Base-by-base conservation (phyloP, 2,797 vertebrate species). In the Microhierax caerulescens region DNA sequence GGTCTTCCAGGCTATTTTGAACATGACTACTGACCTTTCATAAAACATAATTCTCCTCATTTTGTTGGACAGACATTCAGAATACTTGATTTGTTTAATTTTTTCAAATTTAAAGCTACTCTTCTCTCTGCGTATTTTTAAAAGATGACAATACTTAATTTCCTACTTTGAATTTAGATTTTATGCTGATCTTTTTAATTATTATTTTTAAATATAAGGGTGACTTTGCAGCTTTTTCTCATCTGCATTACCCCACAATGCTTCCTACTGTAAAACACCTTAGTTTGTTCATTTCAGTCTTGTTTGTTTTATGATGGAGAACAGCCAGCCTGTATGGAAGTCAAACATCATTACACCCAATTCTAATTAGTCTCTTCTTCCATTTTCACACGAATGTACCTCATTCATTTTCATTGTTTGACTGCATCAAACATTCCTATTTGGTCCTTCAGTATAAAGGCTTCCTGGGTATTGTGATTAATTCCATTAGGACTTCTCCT, bases 401-500 rank as follows among this genome's bases (percentile, higher is more conserved):
- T 81, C 57, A 94, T 88, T 90, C 54, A 85, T 95, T 96, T 96
- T 93, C 60, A 68, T 84, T 91, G 68, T 94, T 80, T 93, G 65
- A 74, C 57, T 91, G 70, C 67, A 85, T 87, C 69, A 89, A 64
- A 53, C 59, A 70, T 88, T 93, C 15, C 5, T 90, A 2, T 85
- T 91, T 81, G 21, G 48, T 94, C 57, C 81, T 90, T 85, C 21
- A 53, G 15, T 34, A 53, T 81, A 47, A 79, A 77, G 25, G 68
- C 25, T 72, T 93, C 70, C 41, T 79, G 68, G 7, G 25, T 53
- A 34, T 61, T 61, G 41, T 77, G 30, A 61, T 69, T 78, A 91
- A 94, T 64, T 68, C 23, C n/a, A 56, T 76, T 84, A 91, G 30
- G 75, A 28, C 36, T 89, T 96, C 79, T 80, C 36, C 88, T 69